Percentiles rank a stretch among this genome's conserved stretches.
Evolutionary conservation across 2,888 invertebrate species (phyloP).

Genomic region (Cheilosia soror): DNA sequence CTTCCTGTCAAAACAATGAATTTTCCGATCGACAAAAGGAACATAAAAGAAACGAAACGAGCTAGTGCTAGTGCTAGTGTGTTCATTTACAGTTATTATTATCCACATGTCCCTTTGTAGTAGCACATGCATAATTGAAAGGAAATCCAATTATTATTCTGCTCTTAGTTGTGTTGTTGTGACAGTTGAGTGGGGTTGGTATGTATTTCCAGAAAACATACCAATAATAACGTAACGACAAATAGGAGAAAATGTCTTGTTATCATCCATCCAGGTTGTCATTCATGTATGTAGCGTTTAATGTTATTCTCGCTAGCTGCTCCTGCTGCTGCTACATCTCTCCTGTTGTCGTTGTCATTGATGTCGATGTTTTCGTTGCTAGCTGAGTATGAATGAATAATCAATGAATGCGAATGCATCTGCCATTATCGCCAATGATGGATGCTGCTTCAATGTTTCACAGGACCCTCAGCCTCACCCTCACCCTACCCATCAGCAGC

Average conservation of each 20-base stretch:
- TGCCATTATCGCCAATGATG: constrained; percentile 57
- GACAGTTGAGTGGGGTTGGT: background rate
- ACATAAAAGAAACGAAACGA: background rate
- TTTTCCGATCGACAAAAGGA: background rate
- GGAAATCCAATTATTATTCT: constrained; percentile 62
- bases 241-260: constrained; percentile 50
- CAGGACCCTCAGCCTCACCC: background rate
- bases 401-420: constrained; percentile 63
- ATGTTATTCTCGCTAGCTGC: constrained; percentile 21
- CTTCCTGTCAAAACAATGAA: constrained; percentile 19
- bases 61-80: background rate
- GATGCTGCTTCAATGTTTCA: constrained; percentile 44
- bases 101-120: constrained; percentile 16
- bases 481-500: background rate
- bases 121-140: constrained; percentile 42
- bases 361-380: constrained; percentile 41
- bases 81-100: constrained; percentile 33
- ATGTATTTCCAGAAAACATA: constrained; percentile 15
- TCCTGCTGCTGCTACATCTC: background rate
- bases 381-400: constrained; percentile 57
- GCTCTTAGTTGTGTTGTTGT: constrained; percentile 4
- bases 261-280: constrained; percentile 59
- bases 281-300: constrained; percentile 51
- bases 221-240: constrained; percentile 45
- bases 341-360: constrained; percentile 8